Percentiles rank a stretch among this genome's conserved stretches.
Evolutionary conservation across 2,113 vertebrate species (phyloP).

Genomic region (Entomyzon cyanotis): DNA sequence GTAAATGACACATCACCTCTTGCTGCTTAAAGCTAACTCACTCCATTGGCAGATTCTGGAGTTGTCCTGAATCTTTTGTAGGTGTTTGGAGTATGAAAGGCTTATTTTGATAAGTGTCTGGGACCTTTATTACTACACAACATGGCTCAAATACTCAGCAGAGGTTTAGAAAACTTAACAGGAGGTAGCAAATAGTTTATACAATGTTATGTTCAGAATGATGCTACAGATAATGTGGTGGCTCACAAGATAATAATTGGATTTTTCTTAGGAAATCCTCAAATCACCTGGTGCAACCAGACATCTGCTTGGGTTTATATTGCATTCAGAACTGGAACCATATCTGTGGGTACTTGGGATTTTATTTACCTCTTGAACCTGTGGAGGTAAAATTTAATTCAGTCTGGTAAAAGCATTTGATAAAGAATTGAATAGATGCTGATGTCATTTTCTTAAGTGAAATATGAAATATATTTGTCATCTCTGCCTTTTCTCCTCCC

Average conservation of each 20-base stretch:
- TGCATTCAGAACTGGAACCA: background rate
- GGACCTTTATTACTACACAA: background rate
- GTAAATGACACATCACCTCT: background rate
- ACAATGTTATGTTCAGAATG: background rate
- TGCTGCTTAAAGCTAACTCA: background rate
- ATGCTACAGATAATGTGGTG: background rate
- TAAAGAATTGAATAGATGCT: background rate
- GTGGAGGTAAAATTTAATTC: background rate
- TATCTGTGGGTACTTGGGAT: background rate
- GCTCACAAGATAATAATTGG: background rate
- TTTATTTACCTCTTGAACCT: background rate
- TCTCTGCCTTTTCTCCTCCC: background rate
- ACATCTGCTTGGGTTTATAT: background rate
- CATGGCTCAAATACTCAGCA: background rate
- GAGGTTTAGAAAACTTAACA: background rate
- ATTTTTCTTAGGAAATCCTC: background rate
- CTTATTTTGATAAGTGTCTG: background rate
- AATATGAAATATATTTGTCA: background rate
- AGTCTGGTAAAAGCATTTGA: background rate
- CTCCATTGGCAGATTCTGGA: background rate
- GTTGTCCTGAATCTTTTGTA: background rate
- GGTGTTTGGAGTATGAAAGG: background rate
- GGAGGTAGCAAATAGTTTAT: background rate
- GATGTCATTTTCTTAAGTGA: background rate
- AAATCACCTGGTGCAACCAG: background rate